Percentiles rank a stretch among this genome's conserved stretches.
phyloP scores from a whole-genome alignment of 2,888 invertebrate species.

The Hemicrepidius hirtus region DNA sequence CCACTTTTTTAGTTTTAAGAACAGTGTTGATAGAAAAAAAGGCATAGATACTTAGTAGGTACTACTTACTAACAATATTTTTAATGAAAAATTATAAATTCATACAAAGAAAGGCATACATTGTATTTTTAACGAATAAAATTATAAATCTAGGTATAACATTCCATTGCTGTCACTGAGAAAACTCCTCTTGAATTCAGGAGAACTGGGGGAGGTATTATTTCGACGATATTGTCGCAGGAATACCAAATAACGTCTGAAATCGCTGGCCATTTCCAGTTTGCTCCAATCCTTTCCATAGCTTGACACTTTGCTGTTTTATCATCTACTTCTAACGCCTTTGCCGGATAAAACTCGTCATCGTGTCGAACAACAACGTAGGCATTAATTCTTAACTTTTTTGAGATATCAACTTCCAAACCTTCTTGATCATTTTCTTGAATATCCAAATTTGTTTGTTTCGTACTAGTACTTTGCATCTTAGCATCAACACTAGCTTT shows the following conservation, averaged over 20 bases:
- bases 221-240: neutral
- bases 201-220: neutral
- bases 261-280: neutral
- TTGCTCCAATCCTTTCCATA: neutral
- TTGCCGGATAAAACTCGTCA: neutral
- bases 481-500: neutral
- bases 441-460: neutral
- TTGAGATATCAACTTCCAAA: neutral
- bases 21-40: neutral
- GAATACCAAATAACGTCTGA: neutral
- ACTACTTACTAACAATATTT: neutral
- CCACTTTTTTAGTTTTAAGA: conserved; percentile 4
- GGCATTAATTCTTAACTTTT: neutral
- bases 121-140: neutral
- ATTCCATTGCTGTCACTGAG: neutral
- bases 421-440: neutral
- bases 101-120: conserved; percentile 1
- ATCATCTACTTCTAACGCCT: neutral
- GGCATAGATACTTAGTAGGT: too few relatives aligned
- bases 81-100: conserved; percentile 5
- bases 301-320: neutral
- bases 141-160: too few relatives aligned
- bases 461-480: neutral
- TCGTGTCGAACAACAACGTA: neutral
- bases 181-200: conserved; percentile 5